Conservation (phyloP, 2,888 invertebrate genomes). For the Erebia ligea region DNA sequence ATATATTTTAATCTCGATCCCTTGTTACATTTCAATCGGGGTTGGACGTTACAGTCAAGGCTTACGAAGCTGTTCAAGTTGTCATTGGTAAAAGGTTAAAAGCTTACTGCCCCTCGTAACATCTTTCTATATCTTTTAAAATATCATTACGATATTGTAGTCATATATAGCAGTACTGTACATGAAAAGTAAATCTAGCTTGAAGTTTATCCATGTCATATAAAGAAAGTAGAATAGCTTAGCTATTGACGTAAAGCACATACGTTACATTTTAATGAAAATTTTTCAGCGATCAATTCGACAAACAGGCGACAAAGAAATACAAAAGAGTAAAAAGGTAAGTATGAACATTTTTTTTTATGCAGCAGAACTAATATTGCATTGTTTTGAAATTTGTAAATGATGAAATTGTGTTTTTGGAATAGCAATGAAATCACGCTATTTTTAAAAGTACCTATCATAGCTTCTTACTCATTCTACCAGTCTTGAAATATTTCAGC, state of each 20-base stretch:
- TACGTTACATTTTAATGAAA: conserved; percentile 14
- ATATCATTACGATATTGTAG: not conserved
- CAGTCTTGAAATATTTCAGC: conserved; percentile 48
- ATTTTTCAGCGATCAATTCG: conserved; percentile 45
- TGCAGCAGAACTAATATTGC: not conserved
- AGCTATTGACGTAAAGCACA: not conserved
- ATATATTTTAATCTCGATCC: too few species aligned
- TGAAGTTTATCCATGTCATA: not conserved
- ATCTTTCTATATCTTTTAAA: not conserved
- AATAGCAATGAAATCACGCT: too few species aligned
- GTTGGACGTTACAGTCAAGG: too few species aligned
- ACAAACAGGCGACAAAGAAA: conserved; percentile 38
- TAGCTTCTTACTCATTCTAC: not conserved
- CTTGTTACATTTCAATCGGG: too few species aligned
- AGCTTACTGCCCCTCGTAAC: too few species aligned
- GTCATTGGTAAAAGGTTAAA: too few species aligned
- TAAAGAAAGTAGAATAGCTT: not conserved
- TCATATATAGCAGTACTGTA: too few species aligned
- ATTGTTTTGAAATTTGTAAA: not conserved
- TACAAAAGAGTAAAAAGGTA: conserved; percentile 51
- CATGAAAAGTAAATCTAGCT: not conserved
- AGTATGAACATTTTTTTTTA: not conserved
- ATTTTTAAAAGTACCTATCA: too few species aligned
- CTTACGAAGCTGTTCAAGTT: too few species aligned
- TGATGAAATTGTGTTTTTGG: not conserved